phyloP scores from a whole-genome alignment of 2,797 vertebrate genomes.

The Gymnothorax reevesii region DNA sequence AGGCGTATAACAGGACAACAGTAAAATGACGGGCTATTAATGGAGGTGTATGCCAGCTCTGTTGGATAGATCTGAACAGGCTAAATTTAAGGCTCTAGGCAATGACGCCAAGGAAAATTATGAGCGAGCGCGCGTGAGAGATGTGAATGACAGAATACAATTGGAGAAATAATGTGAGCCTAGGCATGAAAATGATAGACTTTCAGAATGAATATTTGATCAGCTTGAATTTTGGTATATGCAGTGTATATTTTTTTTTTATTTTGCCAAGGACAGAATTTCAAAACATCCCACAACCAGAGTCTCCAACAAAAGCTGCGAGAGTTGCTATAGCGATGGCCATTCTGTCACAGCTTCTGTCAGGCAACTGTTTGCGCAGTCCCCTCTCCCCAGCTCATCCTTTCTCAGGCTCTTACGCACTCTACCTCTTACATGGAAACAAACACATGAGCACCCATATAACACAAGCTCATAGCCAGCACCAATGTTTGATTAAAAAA shows the following conservation, averaged over 20 bases:
- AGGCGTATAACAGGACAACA: too few relatives aligned
- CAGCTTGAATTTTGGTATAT: too few relatives aligned
- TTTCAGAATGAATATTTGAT: too few relatives aligned
- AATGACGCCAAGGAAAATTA: too few relatives aligned
- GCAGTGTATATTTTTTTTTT: constrained; percentile 49
- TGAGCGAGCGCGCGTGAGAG: too few relatives aligned
- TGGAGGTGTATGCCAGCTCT: too few relatives aligned
- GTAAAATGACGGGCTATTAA: too few relatives aligned
- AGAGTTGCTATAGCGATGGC: constrained; percentile 72
- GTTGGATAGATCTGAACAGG: too few relatives aligned
- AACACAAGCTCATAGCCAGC: not conserved
- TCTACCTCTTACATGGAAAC: not conserved
- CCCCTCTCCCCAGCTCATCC: not conserved
- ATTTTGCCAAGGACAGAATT: constrained; percentile 41
- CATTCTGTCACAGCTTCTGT: constrained; percentile 46
- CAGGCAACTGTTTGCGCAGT: constrained; percentile 47
- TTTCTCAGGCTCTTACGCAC: not conserved
- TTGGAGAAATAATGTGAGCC: too few relatives aligned
- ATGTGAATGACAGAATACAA: too few relatives aligned
- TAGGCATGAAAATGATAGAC: too few relatives aligned
- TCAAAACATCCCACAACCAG: not conserved
- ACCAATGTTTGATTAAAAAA: not conserved
- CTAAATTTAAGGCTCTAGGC: too few relatives aligned
- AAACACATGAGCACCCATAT: not conserved
- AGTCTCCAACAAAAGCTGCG: not conserved